These are phyloP conservation scores for Limnephilus auricula DNA, from an alignment of 2,888 invertebrate species.

Conservation along the genomic window DNA sequence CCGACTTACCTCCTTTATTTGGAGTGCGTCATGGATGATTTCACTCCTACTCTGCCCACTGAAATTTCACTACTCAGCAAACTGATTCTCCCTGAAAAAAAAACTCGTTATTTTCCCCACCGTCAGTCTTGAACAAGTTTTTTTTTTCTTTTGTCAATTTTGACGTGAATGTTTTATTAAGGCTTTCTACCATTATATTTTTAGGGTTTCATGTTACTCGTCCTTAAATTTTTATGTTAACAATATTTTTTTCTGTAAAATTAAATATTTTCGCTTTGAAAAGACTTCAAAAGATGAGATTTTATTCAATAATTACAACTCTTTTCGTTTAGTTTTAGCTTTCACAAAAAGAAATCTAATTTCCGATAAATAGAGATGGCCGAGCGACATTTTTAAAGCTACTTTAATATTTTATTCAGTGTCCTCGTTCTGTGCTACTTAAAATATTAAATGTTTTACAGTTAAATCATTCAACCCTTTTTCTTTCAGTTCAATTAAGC, in stretches of 20 bases:
- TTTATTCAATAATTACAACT: neutral
- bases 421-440: neutral
- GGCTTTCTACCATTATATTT: neutral
- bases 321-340: neutral
- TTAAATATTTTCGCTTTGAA: neutral
- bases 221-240: neutral
- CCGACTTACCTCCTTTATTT: neutral
- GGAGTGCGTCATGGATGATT: constrained; percentile 31
- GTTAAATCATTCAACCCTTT: neutral
- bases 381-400: neutral
- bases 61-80: constrained; percentile 31
- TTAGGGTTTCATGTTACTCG: neutral
- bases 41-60: neutral
- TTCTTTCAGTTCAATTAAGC: neutral
- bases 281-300: neutral
- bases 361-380: neutral
- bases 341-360: neutral
- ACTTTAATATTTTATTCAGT: neutral
- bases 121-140: constrained; percentile 17
- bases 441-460: neutral
- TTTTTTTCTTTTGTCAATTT: constrained; percentile 36
- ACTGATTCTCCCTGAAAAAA: constrained; percentile 11
- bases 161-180: constrained; percentile 30
- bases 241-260: neutral
- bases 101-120: constrained; percentile 36